Evolutionary conservation across 2,797 vertebrate species (phyloP), one percentile per base, ranked within the genome.

Genomic region (Aeoliscus strigatus): DNA sequence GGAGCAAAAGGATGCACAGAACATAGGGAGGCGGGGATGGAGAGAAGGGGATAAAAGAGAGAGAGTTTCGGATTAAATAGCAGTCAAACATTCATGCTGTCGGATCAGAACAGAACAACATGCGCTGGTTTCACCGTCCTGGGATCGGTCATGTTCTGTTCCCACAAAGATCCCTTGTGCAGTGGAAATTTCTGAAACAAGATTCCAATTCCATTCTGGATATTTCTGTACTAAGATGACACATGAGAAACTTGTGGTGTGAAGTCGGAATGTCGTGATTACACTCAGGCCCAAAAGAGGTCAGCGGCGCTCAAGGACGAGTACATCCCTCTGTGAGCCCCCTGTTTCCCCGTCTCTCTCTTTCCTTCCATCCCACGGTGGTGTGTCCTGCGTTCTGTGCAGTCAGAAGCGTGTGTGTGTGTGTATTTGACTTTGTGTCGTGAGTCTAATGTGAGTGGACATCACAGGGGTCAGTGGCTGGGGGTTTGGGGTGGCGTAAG

Each of bases 11-110:
- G 39, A 50, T 58, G 17, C 16, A 33, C 29, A 83, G 77, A 80
- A 84, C 54, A 80, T 15, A 57, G 59, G 35, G 60, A 72, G 43
- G 50, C 17, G 62, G 52, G 54, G 73, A 66, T 66, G 68, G 61
- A 82, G 55, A 69, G 53, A 77, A 57, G 41, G 67, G 55, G 57
- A 74, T 70, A 66, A 70, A 65, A 74, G 45, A 77, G 46, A 70
- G 51, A 76, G 51, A 60, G 56, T 58, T 63, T 72, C 60, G 66
- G 70, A 81, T 86, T 82, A 81, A 57, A 83, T 44, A 52, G 59
- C 74, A 84, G 71, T 77, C 66, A 76, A 71, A 80, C 62, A 82
- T 49, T 63, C 51, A 76, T 35, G 35, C 47, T 66, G 21, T 48
- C 8, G 15, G 21, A 54, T 60, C 60, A 67, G 60, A 62, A 42